Percentiles rank a stretch among this genome's conserved stretches.
Evolutionary conservation across 2,888 invertebrate species (phyloP).

Genomic region (Lepeophtheirus nordmannii): DNA sequence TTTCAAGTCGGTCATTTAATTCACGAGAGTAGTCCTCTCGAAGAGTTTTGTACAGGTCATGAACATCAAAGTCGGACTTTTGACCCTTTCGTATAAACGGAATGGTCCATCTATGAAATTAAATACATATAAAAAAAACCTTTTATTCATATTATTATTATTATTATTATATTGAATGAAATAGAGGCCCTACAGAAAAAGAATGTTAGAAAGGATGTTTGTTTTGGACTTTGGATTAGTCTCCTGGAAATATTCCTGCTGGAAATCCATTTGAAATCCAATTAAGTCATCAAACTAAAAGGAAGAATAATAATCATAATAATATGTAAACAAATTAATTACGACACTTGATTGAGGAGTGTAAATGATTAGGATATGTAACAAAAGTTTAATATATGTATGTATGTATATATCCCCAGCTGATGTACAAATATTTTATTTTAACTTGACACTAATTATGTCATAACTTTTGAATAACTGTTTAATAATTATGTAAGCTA

Average conservation of each 20-base stretch:
- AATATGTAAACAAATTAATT: no score
- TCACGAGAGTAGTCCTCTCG: slow-evolving; percentile 49
- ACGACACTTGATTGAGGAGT: no score
- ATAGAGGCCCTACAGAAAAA: not conserved
- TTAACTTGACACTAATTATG: no score
- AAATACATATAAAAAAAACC: not conserved
- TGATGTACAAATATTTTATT: no score
- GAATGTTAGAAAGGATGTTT: not conserved
- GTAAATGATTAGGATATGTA: no score
- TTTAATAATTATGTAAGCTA: no score
- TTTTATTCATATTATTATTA: not conserved
- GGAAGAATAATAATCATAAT: no score
- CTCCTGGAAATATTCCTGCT: slow-evolving; percentile 4
- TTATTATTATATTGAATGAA: not conserved
- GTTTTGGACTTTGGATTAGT: slow-evolving; percentile 6
- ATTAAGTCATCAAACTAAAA: no score
- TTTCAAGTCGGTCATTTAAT: slow-evolving; percentile 52
- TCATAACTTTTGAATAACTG: no score
- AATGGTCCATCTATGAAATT: slow-evolving; percentile 54
- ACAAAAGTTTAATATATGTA: no score
- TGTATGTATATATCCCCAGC: no score
- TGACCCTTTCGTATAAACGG: slow-evolving; percentile 59
- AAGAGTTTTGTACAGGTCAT: slow-evolving; percentile 57
- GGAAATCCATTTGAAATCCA: not conserved
- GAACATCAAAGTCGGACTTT: slow-evolving; percentile 50